Base-by-base conservation (phyloP, 2,888 invertebrate genomes). In the Meta bourneti region DNA sequence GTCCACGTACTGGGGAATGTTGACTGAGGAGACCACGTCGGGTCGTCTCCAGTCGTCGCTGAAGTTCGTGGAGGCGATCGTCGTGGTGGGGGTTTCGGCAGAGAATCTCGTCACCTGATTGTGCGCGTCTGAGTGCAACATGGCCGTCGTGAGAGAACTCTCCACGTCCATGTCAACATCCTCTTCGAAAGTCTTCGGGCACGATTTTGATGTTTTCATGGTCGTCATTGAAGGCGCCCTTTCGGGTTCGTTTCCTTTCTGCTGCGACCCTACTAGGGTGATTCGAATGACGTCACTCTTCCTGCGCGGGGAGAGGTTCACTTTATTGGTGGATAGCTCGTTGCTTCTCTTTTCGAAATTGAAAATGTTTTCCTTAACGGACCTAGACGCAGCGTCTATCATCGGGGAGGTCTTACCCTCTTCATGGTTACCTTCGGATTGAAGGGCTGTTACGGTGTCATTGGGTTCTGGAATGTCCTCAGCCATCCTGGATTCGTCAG, bases 151-250 rank as follows among this genome's bases (percentile, higher is more conserved):
- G 97, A 93, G 98, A 97, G 95, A 98, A 98, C 95, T 98, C 98
- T 81, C 97, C 97, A 95, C 91, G 75, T 89, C 91, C 98, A 95
- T 98, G 98, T 81, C 97, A 97, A 95, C 90, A 49, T 89, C 91
- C 70, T 90, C 87, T 52, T 92, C 90, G 94, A 98, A 96, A 94
- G 97, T 97, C 95, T 97, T 97, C 70, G 98, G 98, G 95, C 97
- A 98, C 13, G 98, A 98, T 95, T 97, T 97, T 8, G 98, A 98
- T 89, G 97, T 97, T 95, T 97, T 98, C 91, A 98, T 96, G 94
- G 92, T 80, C 8, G 83, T 52, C 7, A 80, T 13, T 11, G 90
- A 69, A 69, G 79, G 51, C n/a, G 75, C 75, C 71, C 89, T 89
- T 70, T 90, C 93, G 49, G 75, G 74, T 51, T 86, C 90, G 48